Conservation (phyloP, 2,888 invertebrate genomes). For the Bellardia pandia region DNA sequence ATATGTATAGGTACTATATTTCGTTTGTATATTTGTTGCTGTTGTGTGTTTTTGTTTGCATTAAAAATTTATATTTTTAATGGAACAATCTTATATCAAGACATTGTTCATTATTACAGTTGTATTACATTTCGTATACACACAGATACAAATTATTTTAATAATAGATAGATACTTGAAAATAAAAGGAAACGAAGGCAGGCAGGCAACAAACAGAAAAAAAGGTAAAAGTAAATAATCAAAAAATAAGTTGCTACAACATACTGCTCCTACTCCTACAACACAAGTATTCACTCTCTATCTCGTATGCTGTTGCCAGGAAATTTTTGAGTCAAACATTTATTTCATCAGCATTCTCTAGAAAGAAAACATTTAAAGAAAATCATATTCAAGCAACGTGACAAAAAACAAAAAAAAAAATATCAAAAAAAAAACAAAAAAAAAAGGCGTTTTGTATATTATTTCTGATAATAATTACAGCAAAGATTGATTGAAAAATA, state of each 20-base stretch:
- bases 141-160: neutral
- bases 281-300: neutral
- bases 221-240: neutral
- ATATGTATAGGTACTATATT: neutral
- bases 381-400: too few species aligned
- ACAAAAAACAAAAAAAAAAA: too few species aligned
- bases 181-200: neutral
- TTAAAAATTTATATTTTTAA: conserved; percentile 42
- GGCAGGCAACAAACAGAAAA: neutral
- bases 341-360: too few species aligned
- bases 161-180: neutral
- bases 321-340: neutral
- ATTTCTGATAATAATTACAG: too few species aligned
- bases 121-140: neutral
- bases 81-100: conserved; percentile 31
- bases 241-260: neutral
- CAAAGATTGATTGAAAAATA: too few species aligned
- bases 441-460: too few species aligned
- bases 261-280: neutral
- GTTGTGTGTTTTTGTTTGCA: neutral
- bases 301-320: neutral
- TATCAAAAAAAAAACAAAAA: too few species aligned
- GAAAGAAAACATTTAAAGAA: too few species aligned
- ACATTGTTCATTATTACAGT: neutral
- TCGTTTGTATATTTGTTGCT: neutral